Conservation (phyloP, 2,113 vertebrate species). For the Oriolus oriolus region DNA sequence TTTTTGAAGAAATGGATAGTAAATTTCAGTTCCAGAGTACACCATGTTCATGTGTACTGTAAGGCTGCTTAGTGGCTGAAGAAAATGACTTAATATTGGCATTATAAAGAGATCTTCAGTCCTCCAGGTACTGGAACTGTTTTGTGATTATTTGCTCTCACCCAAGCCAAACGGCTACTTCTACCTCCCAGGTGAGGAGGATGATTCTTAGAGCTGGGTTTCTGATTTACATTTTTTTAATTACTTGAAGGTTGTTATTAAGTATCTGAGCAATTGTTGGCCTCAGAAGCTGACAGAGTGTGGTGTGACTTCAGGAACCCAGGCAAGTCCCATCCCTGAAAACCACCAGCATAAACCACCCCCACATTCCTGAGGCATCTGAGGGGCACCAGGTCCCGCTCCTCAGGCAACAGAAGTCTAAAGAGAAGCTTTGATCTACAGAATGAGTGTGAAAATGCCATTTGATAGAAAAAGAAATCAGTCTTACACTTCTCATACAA, state of each 20-base stretch:
- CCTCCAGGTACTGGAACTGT: neutral
- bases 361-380: neutral
- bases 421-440: neutral
- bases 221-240: neutral
- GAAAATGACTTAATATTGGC: neutral
- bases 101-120: neutral
- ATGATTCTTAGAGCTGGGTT: neutral
- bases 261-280: neutral
- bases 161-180: neutral
- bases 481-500: neutral
- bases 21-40: constrained; percentile 15
- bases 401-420: neutral
- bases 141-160: neutral
- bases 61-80: neutral
- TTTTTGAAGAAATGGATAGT: constrained; percentile 7
- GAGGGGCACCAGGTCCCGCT: neutral
- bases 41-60: neutral
- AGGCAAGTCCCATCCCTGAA: fast-evolving
- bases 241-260: neutral
- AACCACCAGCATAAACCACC: fast-evolving
- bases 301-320: neutral
- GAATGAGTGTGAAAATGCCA: neutral
- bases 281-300: neutral
- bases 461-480: neutral
- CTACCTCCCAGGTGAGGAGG: neutral